Conservation (phyloP, 2,888 invertebrate species). For the Pseudolycoriella hygida region DNA sequence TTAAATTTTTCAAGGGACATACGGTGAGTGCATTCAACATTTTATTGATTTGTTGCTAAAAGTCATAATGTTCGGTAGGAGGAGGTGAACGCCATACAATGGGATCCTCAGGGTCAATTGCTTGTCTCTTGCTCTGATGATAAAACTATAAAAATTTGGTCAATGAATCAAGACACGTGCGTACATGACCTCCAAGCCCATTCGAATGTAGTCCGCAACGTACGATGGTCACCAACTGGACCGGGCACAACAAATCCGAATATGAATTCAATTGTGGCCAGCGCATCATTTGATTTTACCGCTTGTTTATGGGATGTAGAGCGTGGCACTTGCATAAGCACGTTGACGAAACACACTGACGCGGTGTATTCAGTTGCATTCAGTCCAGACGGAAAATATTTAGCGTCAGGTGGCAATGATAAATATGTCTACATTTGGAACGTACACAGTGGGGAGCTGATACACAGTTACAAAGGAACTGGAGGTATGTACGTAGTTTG, state of each 20-base stretch:
- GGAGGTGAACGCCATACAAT: constrained; percentile 99
- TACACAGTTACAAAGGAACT: constrained; percentile 95
- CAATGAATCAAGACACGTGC: constrained; percentile 90
- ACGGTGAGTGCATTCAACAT: background rate
- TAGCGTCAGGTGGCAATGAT: constrained; percentile 73
- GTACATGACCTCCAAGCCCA: constrained; percentile 92
- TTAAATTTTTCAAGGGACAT: too few relatives aligned
- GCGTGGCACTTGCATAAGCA: constrained; percentile 72
- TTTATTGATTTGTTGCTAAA: constrained; percentile 2
- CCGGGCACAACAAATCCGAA: constrained; percentile 94
- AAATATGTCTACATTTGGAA: constrained; percentile 99
- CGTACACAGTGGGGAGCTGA: constrained; percentile 82
- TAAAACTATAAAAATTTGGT: constrained; percentile 99
- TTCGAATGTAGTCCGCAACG: constrained; percentile 97
- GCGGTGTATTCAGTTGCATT: constrained; percentile 97
- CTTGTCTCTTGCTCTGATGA: constrained; percentile 56
- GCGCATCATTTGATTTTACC: constrained; percentile 97
- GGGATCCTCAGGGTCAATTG: constrained; percentile 90
- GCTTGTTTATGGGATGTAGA: constrained; percentile 92
- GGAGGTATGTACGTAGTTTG: constrained; percentile 99
- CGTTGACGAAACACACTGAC: constrained; percentile 91
- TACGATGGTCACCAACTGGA: constrained; percentile 98
- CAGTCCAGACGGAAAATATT: constrained; percentile 92
- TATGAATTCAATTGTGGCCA: constrained; percentile 88
- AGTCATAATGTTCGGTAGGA: constrained; percentile 39